Evolutionary conservation across 2,113 vertebrate species (phyloP).

Genomic region (Callopanchax toddi): DNA sequence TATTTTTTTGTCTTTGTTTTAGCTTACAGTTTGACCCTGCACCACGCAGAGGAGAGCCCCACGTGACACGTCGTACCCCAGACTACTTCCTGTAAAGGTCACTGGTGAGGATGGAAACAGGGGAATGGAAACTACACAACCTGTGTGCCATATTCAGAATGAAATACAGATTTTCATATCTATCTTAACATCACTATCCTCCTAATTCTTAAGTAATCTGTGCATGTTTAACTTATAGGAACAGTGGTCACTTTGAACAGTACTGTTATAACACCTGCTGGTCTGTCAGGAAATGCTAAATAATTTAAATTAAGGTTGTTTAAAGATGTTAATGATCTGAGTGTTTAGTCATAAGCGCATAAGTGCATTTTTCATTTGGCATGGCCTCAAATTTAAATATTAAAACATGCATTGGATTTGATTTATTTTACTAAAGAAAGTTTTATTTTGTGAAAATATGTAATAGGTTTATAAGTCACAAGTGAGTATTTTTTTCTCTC

Average conservation of each 20-base stretch:
- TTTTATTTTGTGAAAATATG: conserved; percentile 53
- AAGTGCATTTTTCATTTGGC: conserved; percentile 87
- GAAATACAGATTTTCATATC: conserved; percentile 82
- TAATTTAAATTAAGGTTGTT: conserved; percentile 75
- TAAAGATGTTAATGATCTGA: conserved; percentile 44
- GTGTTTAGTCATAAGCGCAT: conserved; percentile 80
- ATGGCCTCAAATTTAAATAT: conserved; percentile 90
- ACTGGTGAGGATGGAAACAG: conserved; percentile 43
- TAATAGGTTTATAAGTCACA: conserved; percentile 24
- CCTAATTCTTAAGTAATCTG: conserved; percentile 83
- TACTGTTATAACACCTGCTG: conserved; percentile 85
- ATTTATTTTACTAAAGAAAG: conserved; percentile 51
- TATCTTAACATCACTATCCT: conserved; percentile 80
- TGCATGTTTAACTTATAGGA: conserved; percentile 75
- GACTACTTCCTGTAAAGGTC: conserved; percentile 93
- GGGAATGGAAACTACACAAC: conserved; percentile 75
- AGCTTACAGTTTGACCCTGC: conserved; percentile 98
- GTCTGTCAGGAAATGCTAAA: conserved; percentile 85
- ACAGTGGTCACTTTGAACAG: conserved; percentile 77
- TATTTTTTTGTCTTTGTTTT: neutral
- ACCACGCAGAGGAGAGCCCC: conserved; percentile 93
- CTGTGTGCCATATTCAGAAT: conserved; percentile 85
- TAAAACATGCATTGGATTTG: conserved; percentile 77
- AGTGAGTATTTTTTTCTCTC: conserved; percentile 43
- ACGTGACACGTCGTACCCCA: conserved; percentile 86